Conservation (phyloP, 2,113 vertebrate genomes). For the Tylochromis polylepis region DNA sequence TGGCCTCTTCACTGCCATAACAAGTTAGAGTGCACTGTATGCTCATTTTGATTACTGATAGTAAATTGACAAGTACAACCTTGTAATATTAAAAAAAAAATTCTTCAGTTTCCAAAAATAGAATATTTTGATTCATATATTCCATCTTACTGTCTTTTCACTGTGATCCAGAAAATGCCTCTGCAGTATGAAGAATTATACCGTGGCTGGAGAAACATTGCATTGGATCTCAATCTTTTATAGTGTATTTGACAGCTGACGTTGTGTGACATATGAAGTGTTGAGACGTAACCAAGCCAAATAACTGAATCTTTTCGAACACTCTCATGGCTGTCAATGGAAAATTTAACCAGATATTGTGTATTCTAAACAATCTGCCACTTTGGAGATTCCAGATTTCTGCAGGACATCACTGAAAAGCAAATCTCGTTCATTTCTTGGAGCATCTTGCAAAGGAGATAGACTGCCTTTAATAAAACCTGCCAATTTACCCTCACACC, state of each 20-base stretch:
- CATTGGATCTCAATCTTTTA: background rate
- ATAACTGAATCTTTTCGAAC: background rate
- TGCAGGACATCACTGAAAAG: constrained; percentile 2
- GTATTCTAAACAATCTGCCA: background rate
- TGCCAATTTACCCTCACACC: constrained; percentile 46
- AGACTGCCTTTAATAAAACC: constrained; percentile 37
- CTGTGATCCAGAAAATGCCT: background rate
- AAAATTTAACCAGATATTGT: constrained; percentile 5
- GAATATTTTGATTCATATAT: background rate
- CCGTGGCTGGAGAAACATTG: background rate
- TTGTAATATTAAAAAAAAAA: background rate
- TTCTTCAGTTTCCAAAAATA: background rate
- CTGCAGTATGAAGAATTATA: background rate
- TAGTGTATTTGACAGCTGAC: background rate
- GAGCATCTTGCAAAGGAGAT: background rate
- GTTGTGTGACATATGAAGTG: background rate
- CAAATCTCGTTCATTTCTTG: constrained; percentile 17
- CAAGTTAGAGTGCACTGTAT: background rate
- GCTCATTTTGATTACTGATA: background rate
- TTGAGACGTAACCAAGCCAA: background rate
- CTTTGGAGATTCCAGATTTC: background rate
- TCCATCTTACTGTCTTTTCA: background rate
- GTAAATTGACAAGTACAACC: background rate
- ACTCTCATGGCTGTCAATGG: background rate
- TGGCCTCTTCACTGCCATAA: constrained; percentile 2